Conservation (phyloP, 35 echinoderm and acorn worm genomes). For the Diadema setosum region DNA sequence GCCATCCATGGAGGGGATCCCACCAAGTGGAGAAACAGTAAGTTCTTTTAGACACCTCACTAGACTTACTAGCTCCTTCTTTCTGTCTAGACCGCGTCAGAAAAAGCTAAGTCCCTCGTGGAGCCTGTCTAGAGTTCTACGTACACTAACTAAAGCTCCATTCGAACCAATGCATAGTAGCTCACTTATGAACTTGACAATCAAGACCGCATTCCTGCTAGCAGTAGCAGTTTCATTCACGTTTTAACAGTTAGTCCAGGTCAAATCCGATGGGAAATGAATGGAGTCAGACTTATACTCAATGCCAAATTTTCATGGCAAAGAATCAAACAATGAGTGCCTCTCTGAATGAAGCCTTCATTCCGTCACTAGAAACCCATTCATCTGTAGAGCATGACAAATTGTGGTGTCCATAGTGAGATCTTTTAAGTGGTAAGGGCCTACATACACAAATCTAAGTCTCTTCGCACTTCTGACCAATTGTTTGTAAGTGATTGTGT, state of each 20-base stretch:
- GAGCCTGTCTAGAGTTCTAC: not conserved
- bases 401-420: not conserved
- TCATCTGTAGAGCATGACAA: not conserved
- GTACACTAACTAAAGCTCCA: not conserved
- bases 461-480: not conserved
- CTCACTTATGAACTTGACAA: not conserved
- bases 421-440: not conserved
- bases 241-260: not conserved
- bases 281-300: not conserved
- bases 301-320: not conserved
- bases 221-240: not conserved
- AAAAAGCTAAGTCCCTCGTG: not conserved
- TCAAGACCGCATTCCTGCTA: constrained; percentile 1
- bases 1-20: not conserved
- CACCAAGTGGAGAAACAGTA: not conserved
- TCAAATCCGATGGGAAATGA: not conserved
- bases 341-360: not conserved
- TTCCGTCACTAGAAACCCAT: not conserved
- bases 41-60: not conserved
- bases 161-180: not conserved
- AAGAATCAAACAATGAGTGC: constrained; percentile 19
- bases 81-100: not conserved
- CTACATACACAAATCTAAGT: too few relatives aligned
- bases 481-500: too few relatives aligned
- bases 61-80: not conserved